phyloP scores from a whole-genome alignment of 2,113 vertebrate species.

The Ceuthmochares aereus region DNA sequence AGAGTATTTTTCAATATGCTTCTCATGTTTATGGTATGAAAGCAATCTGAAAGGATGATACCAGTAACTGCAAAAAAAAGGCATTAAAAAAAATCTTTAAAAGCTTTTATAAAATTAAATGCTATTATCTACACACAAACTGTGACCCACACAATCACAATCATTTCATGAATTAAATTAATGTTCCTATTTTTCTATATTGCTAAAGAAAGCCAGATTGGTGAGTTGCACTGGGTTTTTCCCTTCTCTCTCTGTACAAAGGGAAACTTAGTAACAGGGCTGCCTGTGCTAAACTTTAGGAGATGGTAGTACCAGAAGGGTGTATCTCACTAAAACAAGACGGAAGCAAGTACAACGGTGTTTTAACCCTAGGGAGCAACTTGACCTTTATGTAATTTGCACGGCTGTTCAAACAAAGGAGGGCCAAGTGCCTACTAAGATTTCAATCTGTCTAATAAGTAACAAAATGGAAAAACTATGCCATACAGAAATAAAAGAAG shows the following conservation, averaged over 20 bases:
- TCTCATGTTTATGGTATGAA: not conserved
- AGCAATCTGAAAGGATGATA: not conserved
- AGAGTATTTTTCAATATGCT: not conserved
- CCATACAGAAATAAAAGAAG: not conserved
- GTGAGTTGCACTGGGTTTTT: not conserved
- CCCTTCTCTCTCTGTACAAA: not conserved
- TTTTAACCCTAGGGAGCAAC: not conserved
- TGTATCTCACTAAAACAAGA: not conserved
- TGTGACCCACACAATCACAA: not conserved
- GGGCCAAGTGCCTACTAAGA: not conserved
- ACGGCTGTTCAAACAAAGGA: not conserved
- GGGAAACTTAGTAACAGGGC: not conserved
- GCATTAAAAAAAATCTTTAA: not conserved
- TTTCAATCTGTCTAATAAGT: not conserved
- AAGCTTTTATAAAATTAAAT: not conserved
- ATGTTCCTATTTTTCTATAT: not conserved
- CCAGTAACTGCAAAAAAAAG: not conserved
- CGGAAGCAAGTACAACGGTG: not conserved
- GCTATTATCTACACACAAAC: not conserved
- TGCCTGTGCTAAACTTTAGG: not conserved
- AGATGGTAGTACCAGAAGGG: not conserved
- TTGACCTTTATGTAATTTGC: not conserved
- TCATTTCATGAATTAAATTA: not conserved
- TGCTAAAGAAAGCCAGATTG: not conserved
- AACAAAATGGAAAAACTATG: not conserved